Conservation (phyloP, 2,113 vertebrate species). For the Erinaceus europaeus region DNA sequence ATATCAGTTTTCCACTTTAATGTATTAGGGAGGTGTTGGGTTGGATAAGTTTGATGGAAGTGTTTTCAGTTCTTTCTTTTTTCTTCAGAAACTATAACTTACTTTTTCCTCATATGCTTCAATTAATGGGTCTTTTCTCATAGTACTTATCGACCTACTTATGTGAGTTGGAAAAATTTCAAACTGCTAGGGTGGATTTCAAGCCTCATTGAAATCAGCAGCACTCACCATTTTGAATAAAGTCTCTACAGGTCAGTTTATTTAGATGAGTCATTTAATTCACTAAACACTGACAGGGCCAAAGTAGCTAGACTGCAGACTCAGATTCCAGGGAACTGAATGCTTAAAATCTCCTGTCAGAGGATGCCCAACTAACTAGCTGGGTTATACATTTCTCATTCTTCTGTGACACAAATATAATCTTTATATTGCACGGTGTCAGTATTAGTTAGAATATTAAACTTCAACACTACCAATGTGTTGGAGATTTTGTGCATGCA, state of each 20-base stretch:
- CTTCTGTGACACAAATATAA: constrained; percentile 29
- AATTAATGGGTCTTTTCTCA: too few relatives aligned
- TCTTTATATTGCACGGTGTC: constrained; percentile 16
- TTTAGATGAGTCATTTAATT: constrained; percentile 38
- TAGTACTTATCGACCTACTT: background rate
- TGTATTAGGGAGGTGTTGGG: background rate
- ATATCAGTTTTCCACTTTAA: background rate
- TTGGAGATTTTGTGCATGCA: background rate
- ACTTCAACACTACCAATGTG: background rate
- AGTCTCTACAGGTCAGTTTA: constrained; percentile 6
- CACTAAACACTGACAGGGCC: constrained; percentile 41
- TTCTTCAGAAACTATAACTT: background rate
- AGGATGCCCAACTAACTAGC: background rate
- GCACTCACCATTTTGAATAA: constrained; percentile 38
- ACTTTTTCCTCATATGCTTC: too few relatives aligned
- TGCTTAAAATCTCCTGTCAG: constrained; percentile 40
- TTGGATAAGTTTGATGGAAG: background rate
- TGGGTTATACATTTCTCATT: constrained; percentile 37
- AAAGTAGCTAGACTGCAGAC: background rate
- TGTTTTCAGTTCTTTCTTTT: background rate
- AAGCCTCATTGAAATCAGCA: constrained; percentile 54
- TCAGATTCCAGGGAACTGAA: constrained; percentile 40
- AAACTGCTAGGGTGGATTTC: constrained; percentile 1
- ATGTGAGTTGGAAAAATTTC: fast-evolving
- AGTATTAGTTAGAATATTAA: background rate